Evolutionary conservation across 2,113 vertebrate genomes (phyloP).

Genomic region (Scortum barcoo): DNA sequence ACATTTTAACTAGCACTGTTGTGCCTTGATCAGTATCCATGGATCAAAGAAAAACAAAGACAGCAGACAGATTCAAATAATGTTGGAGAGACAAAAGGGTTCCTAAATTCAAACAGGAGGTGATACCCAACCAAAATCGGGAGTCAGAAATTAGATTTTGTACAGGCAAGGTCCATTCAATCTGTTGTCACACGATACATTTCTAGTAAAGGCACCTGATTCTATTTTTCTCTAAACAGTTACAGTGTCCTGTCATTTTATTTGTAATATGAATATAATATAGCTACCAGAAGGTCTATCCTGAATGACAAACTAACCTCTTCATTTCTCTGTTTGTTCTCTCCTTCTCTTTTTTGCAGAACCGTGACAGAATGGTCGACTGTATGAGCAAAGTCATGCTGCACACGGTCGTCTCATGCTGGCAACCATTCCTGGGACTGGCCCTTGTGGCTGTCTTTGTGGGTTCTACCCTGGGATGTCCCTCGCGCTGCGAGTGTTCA

Average conservation of each 20-base stretch:
- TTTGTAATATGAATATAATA: not conserved
- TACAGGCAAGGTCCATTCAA: not conserved
- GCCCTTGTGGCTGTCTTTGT: slow-evolving; percentile 91
- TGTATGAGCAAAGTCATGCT: slow-evolving; percentile 95
- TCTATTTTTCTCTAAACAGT: not conserved
- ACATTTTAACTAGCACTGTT: not conserved
- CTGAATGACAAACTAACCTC: slow-evolving; percentile 31
- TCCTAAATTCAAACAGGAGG: not conserved
- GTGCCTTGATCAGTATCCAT: slow-evolving; percentile 8
- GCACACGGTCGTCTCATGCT: slow-evolving; percentile 93
- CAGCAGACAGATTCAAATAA: not conserved
- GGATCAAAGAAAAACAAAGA: slow-evolving; percentile 8
- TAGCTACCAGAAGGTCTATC: not conserved
- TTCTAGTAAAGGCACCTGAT: not conserved
- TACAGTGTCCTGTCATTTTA: not conserved
- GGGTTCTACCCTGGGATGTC: slow-evolving; percentile 91
- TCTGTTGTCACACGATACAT: not conserved
- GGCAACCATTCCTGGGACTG: slow-evolving; percentile 95
- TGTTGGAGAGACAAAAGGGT: not conserved
- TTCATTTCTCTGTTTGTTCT: slow-evolving; percentile 43
- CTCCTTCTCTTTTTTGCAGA: slow-evolving; percentile 83
- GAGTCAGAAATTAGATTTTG: not conserved
- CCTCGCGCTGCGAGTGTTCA: slow-evolving; percentile 96
- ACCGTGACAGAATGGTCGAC: slow-evolving; percentile 91
- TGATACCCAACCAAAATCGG: not conserved